A percentile compares a stretch with the other conserved stretches of the same genome.
Conservation (phyloP, 1,140 invertebrate genomes). For the Chionoecetes opilio region DNA sequence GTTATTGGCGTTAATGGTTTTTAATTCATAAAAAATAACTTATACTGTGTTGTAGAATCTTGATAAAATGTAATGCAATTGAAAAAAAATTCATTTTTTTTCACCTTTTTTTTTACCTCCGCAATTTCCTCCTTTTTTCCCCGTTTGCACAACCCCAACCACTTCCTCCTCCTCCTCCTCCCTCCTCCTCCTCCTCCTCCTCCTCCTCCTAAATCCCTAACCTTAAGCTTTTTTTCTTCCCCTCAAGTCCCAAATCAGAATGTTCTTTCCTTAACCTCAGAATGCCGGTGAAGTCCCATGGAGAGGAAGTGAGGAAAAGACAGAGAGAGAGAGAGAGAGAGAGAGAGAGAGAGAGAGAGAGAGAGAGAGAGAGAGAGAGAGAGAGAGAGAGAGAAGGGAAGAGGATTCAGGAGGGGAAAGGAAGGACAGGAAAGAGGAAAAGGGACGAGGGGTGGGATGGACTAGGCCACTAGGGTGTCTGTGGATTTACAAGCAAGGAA, state of each 20-base stretch:
- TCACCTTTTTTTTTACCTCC: not conserved
- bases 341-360: not conserved
- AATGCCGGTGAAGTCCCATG: not conserved
- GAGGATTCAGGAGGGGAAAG: not conserved
- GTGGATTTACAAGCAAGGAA: not conserved
- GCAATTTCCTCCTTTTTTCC: not conserved
- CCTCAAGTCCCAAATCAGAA: not conserved
- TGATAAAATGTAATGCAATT: no score
- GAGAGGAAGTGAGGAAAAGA: slow-evolving; percentile 16
- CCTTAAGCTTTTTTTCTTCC: not conserved
- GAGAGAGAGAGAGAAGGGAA: not conserved
- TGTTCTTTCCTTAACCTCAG: not conserved
- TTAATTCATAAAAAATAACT: no score
- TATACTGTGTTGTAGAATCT: no score
- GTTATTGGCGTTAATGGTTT: no score
- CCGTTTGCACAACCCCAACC: not conserved
- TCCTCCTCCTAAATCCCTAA: not conserved
- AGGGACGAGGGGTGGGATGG: no score
- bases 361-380: not conserved
- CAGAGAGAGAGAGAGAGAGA: not conserved
- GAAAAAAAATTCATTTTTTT: not conserved
- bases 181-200: slow-evolving; percentile 13
- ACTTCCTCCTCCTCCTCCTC: not conserved
- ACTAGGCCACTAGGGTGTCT: not conserved
- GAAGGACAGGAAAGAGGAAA: not conserved